Evolutionary conservation across 2,113 vertebrate genomes (phyloP), one percentile per base, ranked within the genome.

Genomic region (Oryzias javanicus): DNA sequence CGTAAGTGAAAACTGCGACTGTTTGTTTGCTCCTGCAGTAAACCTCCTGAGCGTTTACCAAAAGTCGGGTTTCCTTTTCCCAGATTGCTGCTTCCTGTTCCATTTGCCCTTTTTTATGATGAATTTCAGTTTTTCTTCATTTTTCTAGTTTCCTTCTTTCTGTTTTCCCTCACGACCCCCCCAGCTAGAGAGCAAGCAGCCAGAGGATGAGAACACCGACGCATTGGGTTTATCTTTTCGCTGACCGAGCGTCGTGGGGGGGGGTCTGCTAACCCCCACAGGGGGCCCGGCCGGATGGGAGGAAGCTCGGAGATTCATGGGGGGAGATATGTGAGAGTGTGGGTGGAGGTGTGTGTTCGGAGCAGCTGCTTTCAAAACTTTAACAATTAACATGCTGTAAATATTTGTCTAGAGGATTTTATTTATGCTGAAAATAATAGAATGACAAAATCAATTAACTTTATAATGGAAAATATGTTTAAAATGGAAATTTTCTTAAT

Each of bases 151-250:
- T 62, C 72, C 56, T 25, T 62, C 44, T 41, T 47, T 35, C 25
- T 15, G 20, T 46, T 58, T 4, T 40, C 42, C 20, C 67, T 5
- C 25, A 45, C 29, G 2, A 13, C 24, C 25, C 27, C 67, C 19
- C 3, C 5, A 35, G 8, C 35, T 3, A 35, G 29, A 68, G 84
- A 80, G 82, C 72, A 84, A 81, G 86, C 78, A 82, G 60, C 74
- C 67, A 60, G 57, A 83, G 81, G 85, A 89, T 76, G 74, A 81
- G 76, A 76, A 52, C 57, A 14, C 74, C 44, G 64, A 53, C 66
- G 29, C 76, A 83, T 81, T 79, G 80, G 68, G 79, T 87, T 88
- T 87, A 80, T 87, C 75, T 78, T 64, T 44, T 65, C 10, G 64
- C 66, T 79, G 72, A 84, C 78, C 75, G 79, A 60, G 67, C 70